Evolutionary conservation across 2,113 vertebrate genomes (phyloP), one percentile per base, ranked within the genome.

Genomic region (Ictalurus furcatus): DNA sequence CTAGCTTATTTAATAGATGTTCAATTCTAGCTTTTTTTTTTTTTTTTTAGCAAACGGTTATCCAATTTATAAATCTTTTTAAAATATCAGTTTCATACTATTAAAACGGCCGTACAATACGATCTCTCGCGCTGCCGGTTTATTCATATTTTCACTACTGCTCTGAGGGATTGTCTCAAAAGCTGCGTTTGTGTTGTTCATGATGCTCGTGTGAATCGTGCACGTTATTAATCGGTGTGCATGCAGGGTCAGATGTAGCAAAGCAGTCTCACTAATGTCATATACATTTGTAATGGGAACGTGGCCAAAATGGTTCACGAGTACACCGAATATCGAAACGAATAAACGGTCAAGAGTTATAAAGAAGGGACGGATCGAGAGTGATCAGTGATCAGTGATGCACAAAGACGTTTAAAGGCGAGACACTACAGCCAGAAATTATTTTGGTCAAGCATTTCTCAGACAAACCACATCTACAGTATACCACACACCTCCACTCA

Each of bases 311-410:
- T 1, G 84, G 6, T 52, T 30, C 30, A 79, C 21, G 19, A 85
- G 8, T 30, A 17, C 25, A 44, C 89, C 65, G 85, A 63, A 83
- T 25, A 61, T 19, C 5, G 58, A 4, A 40, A 40, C 30, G 2
- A 40, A 16, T 69, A 84, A 90, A 91, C 88, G 91, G 90, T 90
- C 91, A 86, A 88, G 89, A 67, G 69, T 16, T 34, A 16, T 69
- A 16, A 28, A 19, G 58, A 4, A 58, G 61, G 90, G 28, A 13
- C 34, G 52, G 30, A 25, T 85, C 63, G 9, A 23, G 23, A 11
- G 23, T 1, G 21, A 52, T 52, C 9, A 11, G 48, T 52, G 1
- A 52, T 52, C 48, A 52, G 48, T 11, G 8, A 74, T 85, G 54
- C 6, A 9, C 48, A 48, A 48, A 48, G 71, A 23, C 16, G 8